Evolutionary conservation across 1,140 invertebrate species (phyloP).

Genomic region (Scaptomyza montana): DNA sequence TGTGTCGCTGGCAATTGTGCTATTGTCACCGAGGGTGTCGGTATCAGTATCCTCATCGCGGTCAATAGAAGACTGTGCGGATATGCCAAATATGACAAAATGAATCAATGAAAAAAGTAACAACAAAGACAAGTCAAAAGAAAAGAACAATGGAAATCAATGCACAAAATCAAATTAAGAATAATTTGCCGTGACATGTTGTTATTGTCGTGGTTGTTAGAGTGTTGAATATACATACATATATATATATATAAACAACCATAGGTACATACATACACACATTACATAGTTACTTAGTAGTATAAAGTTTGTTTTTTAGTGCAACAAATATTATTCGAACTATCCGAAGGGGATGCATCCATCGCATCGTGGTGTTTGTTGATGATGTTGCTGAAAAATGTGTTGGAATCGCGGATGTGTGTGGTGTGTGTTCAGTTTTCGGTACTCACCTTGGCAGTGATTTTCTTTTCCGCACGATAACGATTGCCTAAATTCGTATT

Average conservation of each 20-base stretch:
- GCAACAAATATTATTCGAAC: neutral
- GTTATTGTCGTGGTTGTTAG: neutral
- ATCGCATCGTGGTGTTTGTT: neutral
- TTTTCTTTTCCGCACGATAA: constrained; percentile 83
- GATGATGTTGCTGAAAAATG: constrained; percentile 32
- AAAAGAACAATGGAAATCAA: constrained; percentile 40
- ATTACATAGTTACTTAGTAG: neutral
- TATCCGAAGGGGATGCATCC: neutral
- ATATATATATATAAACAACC: neutral
- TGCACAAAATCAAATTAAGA: constrained; percentile 10
- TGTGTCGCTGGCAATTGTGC: constrained; percentile 67
- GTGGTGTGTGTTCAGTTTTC: neutral
- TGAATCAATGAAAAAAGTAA: constrained; percentile 37
- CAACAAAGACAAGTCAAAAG: constrained; percentile 9
- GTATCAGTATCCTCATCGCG: constrained; percentile 61
- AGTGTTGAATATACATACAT: constrained; percentile 1
- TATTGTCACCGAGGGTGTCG: constrained; percentile 61
- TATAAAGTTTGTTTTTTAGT: neutral
- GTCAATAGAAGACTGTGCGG: constrained; percentile 63
- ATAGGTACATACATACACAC: constrained; percentile 4
- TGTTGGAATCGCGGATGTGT: neutral
- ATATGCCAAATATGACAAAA: constrained; percentile 26
- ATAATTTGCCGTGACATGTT: neutral
- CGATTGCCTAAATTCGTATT: constrained; percentile 76
- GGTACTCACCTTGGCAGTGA: constrained; percentile 83